Evolutionary conservation across 2,888 invertebrate genomes (phyloP).

Genomic region (Polyommatus icarus): DNA sequence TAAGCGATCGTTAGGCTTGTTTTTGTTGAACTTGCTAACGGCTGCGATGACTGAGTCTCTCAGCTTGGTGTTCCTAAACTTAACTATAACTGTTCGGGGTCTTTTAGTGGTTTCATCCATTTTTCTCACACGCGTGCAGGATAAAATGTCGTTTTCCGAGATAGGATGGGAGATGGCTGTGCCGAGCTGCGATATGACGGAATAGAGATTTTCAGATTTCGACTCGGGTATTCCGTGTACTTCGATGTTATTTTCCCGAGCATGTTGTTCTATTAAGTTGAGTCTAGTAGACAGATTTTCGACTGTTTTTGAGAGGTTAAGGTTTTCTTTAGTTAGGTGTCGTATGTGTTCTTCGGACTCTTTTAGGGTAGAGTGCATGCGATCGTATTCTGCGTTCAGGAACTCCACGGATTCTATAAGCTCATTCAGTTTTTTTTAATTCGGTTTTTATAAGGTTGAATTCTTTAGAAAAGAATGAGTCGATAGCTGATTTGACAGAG

Average conservation of each 20-base stretch:
- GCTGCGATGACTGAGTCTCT: no score
- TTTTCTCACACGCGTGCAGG: no score
- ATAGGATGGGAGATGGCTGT: slow-evolving; percentile 32
- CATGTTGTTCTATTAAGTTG: neutral
- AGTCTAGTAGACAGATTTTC: neutral
- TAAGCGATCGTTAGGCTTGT: slow-evolving; percentile 36
- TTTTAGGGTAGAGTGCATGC: neutral
- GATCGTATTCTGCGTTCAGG: neutral
- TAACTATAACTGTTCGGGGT: no score
- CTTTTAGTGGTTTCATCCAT: no score
- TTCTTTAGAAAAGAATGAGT: no score
- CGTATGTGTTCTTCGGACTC: neutral
- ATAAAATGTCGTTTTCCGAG: neutral
- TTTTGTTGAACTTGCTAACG: no score
- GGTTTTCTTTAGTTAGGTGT: neutral
- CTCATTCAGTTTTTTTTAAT: no score
- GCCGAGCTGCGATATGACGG: slow-evolving; percentile 12
- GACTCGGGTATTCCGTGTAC: neutral
- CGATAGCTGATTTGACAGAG: no score
- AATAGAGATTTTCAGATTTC: neutral
- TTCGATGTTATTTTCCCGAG: neutral
- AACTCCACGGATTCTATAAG: no score
- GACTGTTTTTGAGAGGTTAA: neutral
- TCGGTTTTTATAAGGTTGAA: no score
- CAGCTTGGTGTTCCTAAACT: no score